A percentile compares a stretch with the other conserved stretches of the same genome.
Evolutionary conservation across 2,888 invertebrate genomes (phyloP).

Genomic region (Eristalis tenax): DNA sequence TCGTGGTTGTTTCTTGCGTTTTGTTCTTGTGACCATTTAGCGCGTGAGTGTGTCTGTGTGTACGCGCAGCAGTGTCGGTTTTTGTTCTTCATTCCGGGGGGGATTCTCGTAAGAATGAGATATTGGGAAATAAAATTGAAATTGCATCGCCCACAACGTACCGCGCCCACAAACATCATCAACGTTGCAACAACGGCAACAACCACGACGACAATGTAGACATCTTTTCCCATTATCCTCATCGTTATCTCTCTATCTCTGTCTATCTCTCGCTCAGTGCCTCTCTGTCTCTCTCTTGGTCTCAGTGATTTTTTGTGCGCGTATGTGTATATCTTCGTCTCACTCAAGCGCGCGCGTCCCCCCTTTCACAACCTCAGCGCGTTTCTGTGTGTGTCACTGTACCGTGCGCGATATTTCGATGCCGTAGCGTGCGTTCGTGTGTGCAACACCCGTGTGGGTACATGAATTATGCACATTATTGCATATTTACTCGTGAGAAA

Average conservation of each 20-base stretch:
- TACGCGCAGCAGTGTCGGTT: neutral
- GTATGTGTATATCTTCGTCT: neutral
- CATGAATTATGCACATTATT: constrained; percentile 61
- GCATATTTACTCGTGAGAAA: constrained; percentile 54
- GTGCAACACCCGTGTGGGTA: constrained; percentile 43
- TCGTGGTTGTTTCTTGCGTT: neutral
- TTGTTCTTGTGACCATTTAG: too few relatives aligned
- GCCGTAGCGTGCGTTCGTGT: constrained; percentile 1
- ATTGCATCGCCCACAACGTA: constrained; percentile 57
- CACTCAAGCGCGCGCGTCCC: neutral
- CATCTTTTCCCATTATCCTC: constrained; percentile 34
- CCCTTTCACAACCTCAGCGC: neutral
- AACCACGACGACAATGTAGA: constrained; percentile 64
- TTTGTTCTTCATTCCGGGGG: neutral
- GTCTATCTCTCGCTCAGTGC: neutral
- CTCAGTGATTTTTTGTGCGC: neutral
- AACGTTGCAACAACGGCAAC: constrained; percentile 25
- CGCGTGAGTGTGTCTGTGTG: neutral
- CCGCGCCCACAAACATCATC: constrained; percentile 46
- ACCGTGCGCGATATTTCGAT: neutral
- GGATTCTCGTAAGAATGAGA: constrained; percentile 56
- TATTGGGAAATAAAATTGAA: constrained; percentile 47
- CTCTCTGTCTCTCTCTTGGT: neutral
- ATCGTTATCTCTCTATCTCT: neutral
- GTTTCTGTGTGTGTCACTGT: neutral